Base-by-base conservation (phyloP, 1,140 invertebrate species). In the Aphaenogaster rudis region DNA sequence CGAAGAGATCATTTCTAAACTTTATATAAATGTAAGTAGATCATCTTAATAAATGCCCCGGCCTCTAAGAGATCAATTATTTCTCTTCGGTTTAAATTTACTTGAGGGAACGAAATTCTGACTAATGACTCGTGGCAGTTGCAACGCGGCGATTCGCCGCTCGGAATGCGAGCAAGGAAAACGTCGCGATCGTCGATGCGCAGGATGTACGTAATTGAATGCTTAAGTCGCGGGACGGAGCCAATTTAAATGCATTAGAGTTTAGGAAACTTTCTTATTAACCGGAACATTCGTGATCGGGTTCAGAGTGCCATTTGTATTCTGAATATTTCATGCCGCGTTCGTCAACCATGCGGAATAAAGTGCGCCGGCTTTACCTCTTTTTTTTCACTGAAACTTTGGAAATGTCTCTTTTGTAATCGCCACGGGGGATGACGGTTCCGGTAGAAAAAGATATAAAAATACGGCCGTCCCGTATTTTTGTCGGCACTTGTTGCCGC, bases 231-330 rank as follows among this genome's bases (percentile, higher is more conserved):
- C 17, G 28, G 42, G 39, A 67, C 17, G 17, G 63, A 82, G 39
- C 33, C 87, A 82, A 90, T 91, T 91, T 91, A 91, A 91, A 91
- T 90, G 88, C 90, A 91, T 91, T 76, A 89, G 77, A 80, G 69
- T 86, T 89, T 91, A 66, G 77, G 61, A 90, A 28, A 91, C 77
- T 91, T 91, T 91, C 77, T 91, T 91, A 91, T 91, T 91, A 88
- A 89, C 90, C 48, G 45, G 66, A 72, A 80, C 64, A 69, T 50
- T 57, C 69, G 86, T 79, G 87, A 91, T 91, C 84, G 74, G 71
- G 63, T 91, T 89, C 84, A 36, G 50, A 28, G 54, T 87, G 61
- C 50, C 61, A 84, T 91, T 89, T 85, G 84, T 89, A 89, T 89
- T 88, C 69, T 91, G 90, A 91, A 91, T 91, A 91, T 89, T 91